Evolutionary conservation across 2,113 vertebrate species (phyloP).

Genomic region (Indicator maculatus): DNA sequence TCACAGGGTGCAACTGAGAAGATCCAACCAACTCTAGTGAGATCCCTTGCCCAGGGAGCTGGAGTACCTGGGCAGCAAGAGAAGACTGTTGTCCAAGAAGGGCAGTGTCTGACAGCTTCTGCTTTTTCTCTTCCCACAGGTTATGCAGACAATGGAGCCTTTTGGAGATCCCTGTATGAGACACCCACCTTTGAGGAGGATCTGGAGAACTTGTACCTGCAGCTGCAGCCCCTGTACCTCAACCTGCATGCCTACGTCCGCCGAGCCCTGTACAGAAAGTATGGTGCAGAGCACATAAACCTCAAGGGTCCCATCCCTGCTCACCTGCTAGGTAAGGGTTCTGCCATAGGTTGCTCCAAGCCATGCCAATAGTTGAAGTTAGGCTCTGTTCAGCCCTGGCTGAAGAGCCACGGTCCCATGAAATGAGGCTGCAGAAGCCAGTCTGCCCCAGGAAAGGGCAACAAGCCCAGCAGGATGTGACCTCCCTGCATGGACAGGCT

Average conservation of each 20-base stretch:
- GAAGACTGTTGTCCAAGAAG: background rate
- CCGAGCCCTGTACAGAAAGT: constrained; percentile 85
- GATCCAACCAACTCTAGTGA: background rate
- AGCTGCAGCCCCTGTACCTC: constrained; percentile 91
- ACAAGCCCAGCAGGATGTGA: fast-evolving
- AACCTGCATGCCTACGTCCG: constrained; percentile 94
- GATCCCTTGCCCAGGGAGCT: background rate
- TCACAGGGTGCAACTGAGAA: too few relatives aligned
- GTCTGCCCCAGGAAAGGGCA: background rate
- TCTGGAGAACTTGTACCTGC: constrained; percentile 87
- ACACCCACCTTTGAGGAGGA: constrained; percentile 87
- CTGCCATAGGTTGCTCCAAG: background rate
- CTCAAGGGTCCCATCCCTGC: constrained; percentile 94
- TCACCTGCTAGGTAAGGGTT: constrained; percentile 88
- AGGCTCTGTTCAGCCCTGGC: background rate
- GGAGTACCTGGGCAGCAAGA: background rate
- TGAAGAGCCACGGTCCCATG: background rate
- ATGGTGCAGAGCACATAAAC: constrained; percentile 84
- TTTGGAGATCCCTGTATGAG: constrained; percentile 92
- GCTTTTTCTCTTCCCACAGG: constrained; percentile 67
- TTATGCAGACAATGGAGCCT: constrained; percentile 86
- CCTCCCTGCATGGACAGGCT: background rate
- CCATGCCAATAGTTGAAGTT: background rate
- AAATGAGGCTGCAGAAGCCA: background rate
- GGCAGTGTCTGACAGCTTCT: background rate